Evolutionary conservation across 2,797 vertebrate species (phyloP).

Genomic region (Falco cherrug): DNA sequence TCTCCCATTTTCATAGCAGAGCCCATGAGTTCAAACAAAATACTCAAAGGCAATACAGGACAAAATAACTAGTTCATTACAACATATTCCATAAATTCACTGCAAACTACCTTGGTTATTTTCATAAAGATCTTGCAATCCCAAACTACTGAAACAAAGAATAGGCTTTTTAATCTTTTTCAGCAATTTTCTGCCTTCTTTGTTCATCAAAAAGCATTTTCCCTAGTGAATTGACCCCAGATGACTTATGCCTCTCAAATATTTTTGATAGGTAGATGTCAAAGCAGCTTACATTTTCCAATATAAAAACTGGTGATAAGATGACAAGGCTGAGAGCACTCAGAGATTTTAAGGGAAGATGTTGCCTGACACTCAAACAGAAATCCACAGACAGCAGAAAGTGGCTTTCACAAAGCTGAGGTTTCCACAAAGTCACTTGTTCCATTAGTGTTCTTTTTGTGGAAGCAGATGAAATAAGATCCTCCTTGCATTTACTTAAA

Average conservation of each 20-base stretch:
- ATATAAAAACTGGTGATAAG: constrained; percentile 21
- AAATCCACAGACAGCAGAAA: constrained; percentile 9
- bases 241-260: not conserved
- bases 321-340: not conserved
- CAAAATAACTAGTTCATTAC: not conserved
- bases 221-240: not conserved
- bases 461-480: not conserved
- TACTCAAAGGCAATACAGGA: not conserved
- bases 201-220: not conserved
- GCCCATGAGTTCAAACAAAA: not conserved
- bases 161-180: not conserved
- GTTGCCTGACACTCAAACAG: not conserved
- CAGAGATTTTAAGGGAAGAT: not conserved
- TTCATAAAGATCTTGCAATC: not conserved
- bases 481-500: not conserved
- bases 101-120: not conserved
- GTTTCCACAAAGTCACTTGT: not conserved
- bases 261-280: not conserved
- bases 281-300: constrained; percentile 31
- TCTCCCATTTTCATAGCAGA: not conserved
- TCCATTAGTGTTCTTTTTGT: not conserved
- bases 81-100: not conserved
- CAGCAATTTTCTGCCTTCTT: not conserved
- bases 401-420: not conserved
- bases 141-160: not conserved